A percentile compares a stretch with the other conserved stretches of the same genome.
These are phyloP conservation scores for Drosophila baimaii DNA, from an alignment of 1,140 invertebrate genomes.

Conservation along the genomic window DNA sequence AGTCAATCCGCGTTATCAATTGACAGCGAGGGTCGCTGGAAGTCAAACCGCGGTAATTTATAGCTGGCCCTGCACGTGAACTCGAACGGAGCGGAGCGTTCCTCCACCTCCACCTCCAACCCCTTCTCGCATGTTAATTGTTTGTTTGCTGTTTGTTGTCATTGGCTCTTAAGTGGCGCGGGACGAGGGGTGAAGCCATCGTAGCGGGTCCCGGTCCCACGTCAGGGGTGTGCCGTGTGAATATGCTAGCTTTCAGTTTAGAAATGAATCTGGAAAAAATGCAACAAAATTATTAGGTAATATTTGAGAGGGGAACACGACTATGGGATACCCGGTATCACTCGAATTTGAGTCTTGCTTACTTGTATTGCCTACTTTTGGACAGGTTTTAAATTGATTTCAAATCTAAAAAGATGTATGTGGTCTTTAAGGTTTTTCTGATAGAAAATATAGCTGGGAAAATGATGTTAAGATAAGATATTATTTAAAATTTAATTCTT, in stretches of 20 bases:
- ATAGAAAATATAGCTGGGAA: background rate
- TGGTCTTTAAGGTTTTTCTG: background rate
- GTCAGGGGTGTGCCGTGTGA: constrained; percentile 60
- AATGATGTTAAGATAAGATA: background rate
- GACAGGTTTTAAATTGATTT: background rate
- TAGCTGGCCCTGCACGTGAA: constrained; percentile 73
- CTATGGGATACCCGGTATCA: background rate
- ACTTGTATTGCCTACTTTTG: background rate
- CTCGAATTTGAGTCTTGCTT: background rate
- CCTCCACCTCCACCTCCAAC: constrained; percentile 14
- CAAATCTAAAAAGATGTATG: background rate
- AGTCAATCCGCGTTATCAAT: constrained; percentile 55
- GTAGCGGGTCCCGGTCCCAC: background rate
- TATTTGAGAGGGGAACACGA: background rate
- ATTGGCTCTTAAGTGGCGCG: constrained; percentile 70
- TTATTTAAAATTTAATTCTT: background rate
- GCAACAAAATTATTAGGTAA: constrained; percentile 4
- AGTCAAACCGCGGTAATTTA: constrained; percentile 81
- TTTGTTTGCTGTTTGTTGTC: constrained; percentile 84
- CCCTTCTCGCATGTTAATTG: constrained; percentile 76
- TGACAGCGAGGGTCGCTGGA: constrained; percentile 56
- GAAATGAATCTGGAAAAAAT: constrained; percentile 39
- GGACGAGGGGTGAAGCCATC: constrained; percentile 36
- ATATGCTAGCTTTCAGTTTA: constrained; percentile 77
- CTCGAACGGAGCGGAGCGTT: constrained; percentile 2